Evolutionary conservation across 1,140 invertebrate species (phyloP), one percentile per base, ranked within the genome.

Genomic region (Microplitis mediator): DNA sequence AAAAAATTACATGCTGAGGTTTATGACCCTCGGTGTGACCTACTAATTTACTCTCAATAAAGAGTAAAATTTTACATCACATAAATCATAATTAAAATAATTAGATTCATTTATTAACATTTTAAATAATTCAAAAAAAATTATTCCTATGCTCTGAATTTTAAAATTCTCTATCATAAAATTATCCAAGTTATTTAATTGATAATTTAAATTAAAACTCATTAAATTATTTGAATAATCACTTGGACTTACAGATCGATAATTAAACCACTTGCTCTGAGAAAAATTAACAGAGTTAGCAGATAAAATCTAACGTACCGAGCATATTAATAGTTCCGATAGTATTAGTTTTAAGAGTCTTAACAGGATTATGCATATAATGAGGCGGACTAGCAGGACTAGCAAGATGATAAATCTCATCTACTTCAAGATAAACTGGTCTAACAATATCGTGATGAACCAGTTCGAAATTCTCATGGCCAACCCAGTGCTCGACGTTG

Each of bases 311-410:
- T 8, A 31, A 8, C n/a, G 86, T 87, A 94, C 97, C 98, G 75
- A 99, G 88, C 90, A 99, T 96, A 89, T 99, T 99, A 75, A 99
- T 99, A n/a, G 98, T 99, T 50, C 98, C 98, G 76, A 99, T 90
- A 14, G 97, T 98, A 85, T 99, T 99, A 2, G 98, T 99, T 86
- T 99, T 99, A 70, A 99, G 97, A 16, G 98, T 99, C 88, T 99
- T 99, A 0, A 99, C 98, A 45, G 98, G 98, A 90, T 99, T 99
- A 79, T 96, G 94, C 98, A 99, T 99, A 82, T 99, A 99, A 88
- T 99, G 98, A 2, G 97, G 97, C 58, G 98, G 98, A 79, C 96
- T 98, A 3, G 98, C 98, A 35, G 98, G 98, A 81, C 97, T 99
- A 2, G 98, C 98, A 76, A 99, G 89, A 87, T 99, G 98, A 87